These are phyloP conservation scores for Astyanax mexicanus DNA, from an alignment of 2,797 vertebrate species.

Conservation along the genomic window DNA sequence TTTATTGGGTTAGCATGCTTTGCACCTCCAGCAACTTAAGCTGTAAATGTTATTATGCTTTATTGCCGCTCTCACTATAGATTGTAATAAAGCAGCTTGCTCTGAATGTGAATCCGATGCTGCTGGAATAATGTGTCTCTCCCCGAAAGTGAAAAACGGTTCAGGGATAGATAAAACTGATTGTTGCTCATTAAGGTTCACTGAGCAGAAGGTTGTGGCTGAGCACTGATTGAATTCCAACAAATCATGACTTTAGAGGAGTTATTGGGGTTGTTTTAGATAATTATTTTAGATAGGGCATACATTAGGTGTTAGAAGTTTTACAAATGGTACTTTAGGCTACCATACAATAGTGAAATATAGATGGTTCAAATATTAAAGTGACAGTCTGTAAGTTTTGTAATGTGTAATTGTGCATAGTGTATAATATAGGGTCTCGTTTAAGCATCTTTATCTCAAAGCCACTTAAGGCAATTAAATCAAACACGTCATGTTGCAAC, in stretches of 20 bases:
- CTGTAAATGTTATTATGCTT: conserved; percentile 68
- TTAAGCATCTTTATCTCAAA: no score
- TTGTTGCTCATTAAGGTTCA: conserved; percentile 78
- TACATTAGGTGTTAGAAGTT: no score
- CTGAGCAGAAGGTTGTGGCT: conserved; percentile 62
- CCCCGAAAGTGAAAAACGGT: conserved; percentile 67
- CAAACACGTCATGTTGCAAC: no score
- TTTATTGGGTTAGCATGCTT: conserved; percentile 67
- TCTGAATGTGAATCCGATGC: conserved; percentile 74
- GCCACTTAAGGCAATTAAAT: no score
- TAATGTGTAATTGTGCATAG: no score
- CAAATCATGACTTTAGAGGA: conserved; percentile 39
- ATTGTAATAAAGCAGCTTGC: conserved; percentile 71
- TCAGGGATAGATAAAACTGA: conserved; percentile 76
- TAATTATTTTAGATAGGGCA: no score
- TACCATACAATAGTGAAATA: no score
- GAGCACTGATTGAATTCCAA: conserved; percentile 55
- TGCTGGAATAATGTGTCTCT: conserved; percentile 75
- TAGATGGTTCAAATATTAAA: no score
- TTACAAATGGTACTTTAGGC: no score
- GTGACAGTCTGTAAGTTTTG: no score
- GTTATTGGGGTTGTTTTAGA: no score
- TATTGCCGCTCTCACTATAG: conserved; percentile 67
- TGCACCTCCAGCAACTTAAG: conserved; percentile 70
- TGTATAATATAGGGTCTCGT: no score